Conservation (phyloP, 2,797 vertebrate genomes). For the Xyrichtys novacula region DNA sequence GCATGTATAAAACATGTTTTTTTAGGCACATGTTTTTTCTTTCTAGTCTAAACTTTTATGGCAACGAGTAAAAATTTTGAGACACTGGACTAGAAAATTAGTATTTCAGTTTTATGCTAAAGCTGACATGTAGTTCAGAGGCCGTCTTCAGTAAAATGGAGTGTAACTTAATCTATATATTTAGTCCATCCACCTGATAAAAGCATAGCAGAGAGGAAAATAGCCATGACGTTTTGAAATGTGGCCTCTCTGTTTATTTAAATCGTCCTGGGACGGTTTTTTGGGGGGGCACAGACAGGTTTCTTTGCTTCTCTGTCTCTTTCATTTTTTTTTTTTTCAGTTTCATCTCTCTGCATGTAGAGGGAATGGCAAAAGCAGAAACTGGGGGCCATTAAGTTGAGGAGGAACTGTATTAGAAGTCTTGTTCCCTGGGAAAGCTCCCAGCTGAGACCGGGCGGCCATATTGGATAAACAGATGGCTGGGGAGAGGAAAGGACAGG, state of each 20-base stretch:
- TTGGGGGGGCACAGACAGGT: constrained; percentile 69
- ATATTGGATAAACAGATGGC: constrained; percentile 88
- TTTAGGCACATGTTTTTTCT: constrained; percentile 5
- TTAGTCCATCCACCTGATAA: constrained; percentile 77
- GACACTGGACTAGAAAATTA: not conserved
- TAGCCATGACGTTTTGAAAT: constrained; percentile 72
- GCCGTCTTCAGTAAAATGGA: constrained; percentile 34
- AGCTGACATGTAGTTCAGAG: constrained; percentile 29
- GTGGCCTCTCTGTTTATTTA: constrained; percentile 78
- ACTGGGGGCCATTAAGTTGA: constrained; percentile 78
- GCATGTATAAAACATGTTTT: no score
- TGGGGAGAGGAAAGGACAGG: constrained; percentile 74
- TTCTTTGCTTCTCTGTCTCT: constrained; percentile 50
- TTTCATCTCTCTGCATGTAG: constrained; percentile 65
- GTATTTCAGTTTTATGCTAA: not conserved
- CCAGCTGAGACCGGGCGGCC: constrained; percentile 79
- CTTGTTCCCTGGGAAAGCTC: constrained; percentile 83
- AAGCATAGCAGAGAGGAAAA: constrained; percentile 66
- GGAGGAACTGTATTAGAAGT: constrained; percentile 82
- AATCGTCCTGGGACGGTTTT: constrained; percentile 74
- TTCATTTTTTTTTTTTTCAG: constrained; percentile 42
- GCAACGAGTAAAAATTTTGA: no score
- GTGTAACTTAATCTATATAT: constrained; percentile 71
- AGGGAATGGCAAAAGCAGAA: constrained; percentile 87
- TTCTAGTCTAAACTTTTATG: not conserved